A percentile compares a stretch with the other conserved stretches of the same genome.
These are phyloP conservation scores for Stratiomys singularior DNA, from an alignment of 2,888 invertebrate genomes.

Conservation along the genomic window DNA sequence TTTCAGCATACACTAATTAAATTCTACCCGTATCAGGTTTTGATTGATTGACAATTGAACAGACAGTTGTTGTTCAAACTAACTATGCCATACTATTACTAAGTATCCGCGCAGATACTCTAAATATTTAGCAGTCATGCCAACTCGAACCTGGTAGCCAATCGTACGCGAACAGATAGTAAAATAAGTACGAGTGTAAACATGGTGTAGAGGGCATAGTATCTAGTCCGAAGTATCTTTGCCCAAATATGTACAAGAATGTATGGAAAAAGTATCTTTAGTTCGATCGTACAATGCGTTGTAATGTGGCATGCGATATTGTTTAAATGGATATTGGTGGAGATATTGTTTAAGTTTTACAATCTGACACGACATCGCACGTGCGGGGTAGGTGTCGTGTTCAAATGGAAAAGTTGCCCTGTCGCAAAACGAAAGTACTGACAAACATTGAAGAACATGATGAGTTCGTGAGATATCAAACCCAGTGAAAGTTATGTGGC, in stretches of 20 bases:
- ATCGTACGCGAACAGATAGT: not conserved
- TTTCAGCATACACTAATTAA: constrained; percentile 34
- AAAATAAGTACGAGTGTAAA: constrained; percentile 11
- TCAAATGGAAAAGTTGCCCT: constrained; percentile 1
- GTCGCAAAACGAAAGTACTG: constrained; percentile 34
- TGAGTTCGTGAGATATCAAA: constrained; percentile 1
- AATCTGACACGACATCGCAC: not conserved
- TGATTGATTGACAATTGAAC: constrained; percentile 41
- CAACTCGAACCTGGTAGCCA: not conserved
- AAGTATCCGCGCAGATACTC: constrained; percentile 1
- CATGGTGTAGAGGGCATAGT: not conserved
- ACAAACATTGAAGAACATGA: not conserved
- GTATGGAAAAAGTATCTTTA: not conserved
- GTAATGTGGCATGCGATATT: not conserved
- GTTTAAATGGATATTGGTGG: not conserved
- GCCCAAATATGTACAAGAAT: not conserved
- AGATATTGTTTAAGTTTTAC: not conserved
- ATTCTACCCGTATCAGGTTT: constrained; percentile 40
- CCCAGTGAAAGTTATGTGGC: constrained; percentile 19
- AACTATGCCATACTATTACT: not conserved
- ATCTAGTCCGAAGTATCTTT: constrained; percentile 11
- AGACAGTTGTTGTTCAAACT: constrained; percentile 35
- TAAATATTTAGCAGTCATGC: constrained; percentile 27
- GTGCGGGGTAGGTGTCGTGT: constrained; percentile 14
- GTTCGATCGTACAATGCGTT: not conserved